Evolutionary conservation across 2,113 vertebrate species (phyloP), one percentile per base, ranked within the genome.

Genomic region (Cyanistes caeruleus): DNA sequence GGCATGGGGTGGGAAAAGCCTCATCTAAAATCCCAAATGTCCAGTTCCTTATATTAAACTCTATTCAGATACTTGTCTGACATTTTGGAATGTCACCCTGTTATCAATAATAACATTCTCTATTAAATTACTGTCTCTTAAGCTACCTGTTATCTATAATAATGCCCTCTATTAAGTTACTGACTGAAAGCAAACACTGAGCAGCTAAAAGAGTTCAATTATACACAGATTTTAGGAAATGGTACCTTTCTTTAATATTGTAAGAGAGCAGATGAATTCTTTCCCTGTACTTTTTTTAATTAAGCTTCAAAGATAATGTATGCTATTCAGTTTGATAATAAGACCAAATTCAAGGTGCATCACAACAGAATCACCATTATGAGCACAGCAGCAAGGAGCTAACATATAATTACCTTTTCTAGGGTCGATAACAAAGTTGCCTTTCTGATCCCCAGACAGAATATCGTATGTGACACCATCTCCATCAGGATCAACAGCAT

Each of bases 401-500:
- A 72, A 69, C 6, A 19, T 6, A 30, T 12, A 46, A 95, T 96
- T 77, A 99, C 99, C 99, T 98, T 98, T 99, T 84, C 98, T 98
- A 78, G 95, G 98, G 97, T 99, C 99, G 11, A 99, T 98, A 94
- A 99, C 96, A 90, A 99, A 99, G 95, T 99, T 99, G 63, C 98
- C 98, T 68, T 98, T 98, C 72, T 98, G 96, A 56, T 99, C 99
- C 79, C 99, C 99, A 69, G 98, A 97, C 10, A 97, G 90, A 91
- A 99, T 99, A 81, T 95, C 98, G 10, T 99, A 99, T 2, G 97
- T 97, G 89, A 99, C 98, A 10, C 97, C 98, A 53, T 99, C 99
- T 27, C 99, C 99, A 81, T 99, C 99, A 5, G 98, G 98, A 85
- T 99, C 99, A 80, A 99, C 98, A 20, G 99, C 99, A 90, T 98